phyloP scores from a whole-genome alignment of 2,113 vertebrate genomes.

The Hystrix cristata region DNA sequence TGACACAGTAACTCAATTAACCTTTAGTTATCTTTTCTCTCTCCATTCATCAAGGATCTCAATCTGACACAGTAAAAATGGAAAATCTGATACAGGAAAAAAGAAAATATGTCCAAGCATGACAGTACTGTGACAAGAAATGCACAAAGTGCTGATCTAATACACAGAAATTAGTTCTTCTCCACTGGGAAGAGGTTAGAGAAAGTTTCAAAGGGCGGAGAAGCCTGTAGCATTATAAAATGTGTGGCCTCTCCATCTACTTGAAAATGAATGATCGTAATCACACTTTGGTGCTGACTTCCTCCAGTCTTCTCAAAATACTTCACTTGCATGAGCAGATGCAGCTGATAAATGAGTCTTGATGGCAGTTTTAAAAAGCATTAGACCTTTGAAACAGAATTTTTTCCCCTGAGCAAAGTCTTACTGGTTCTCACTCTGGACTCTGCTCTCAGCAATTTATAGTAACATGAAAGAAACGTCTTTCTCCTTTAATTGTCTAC shows the following conservation, averaged over 20 bases:
- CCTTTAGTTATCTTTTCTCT: neutral
- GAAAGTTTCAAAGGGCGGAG: neutral
- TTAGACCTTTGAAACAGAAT: neutral
- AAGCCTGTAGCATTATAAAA: neutral
- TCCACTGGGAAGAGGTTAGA: neutral
- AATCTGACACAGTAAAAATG: neutral
- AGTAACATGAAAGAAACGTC: neutral
- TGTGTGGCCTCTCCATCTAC: neutral
- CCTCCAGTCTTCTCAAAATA: constrained; percentile 48
- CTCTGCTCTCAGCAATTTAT: neutral
- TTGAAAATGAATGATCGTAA: constrained; percentile 28
- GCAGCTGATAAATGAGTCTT: neutral
- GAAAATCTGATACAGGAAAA: too few species aligned
- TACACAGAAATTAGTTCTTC: neutral
- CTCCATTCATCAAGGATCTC: neutral
- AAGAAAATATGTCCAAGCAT: neutral
- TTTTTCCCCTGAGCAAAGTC: neutral
- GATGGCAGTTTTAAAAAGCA: constrained; percentile 19
- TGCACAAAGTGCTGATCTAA: neutral
- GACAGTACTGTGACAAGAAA: neutral
- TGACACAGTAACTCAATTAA: neutral
- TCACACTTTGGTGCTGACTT: neutral
- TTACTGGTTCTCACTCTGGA: constrained; percentile 9
- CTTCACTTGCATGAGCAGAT: neutral
- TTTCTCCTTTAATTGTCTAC: neutral